Evolutionary conservation across 2,797 vertebrate genomes (phyloP), one percentile per base, ranked within the genome.

Genomic region (Pseudochirops corinnae): DNA sequence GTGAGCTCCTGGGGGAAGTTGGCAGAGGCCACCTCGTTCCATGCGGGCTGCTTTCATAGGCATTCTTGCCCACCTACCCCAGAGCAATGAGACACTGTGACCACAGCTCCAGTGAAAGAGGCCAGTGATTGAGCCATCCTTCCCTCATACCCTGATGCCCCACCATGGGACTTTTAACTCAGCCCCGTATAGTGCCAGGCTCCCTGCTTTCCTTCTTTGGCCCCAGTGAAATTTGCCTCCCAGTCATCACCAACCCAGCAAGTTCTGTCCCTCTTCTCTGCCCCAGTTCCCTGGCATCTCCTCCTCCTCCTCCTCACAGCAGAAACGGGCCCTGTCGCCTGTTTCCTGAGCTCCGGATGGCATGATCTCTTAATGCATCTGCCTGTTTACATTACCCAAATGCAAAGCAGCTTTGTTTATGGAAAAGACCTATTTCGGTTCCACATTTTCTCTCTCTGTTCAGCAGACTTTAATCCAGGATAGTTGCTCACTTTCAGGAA

Each of bases 321-420:
- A 87, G 74, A 87, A 87, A 87, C 0, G 10, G 74, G 56, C 92
- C n/a, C 7, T 0, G 92, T 91, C 53, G 91, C 62, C 91, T 10
- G 28, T 97, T 55, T 16, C 39, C 74, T 7, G 39, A 87, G 74
- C 74, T 91, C 98, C 98, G 98, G 98, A 98, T 98, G 98, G 98
- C 98, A 98, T 93, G 96, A 94, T 97, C 98, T 98, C 97, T 97
- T 96, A 96, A 97, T 95, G 97, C 98, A 98, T 98, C 98, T 98
- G 98, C 98, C 98, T 98, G 98, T 99, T 98, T 98, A 98, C 56
- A 92, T 98, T 98, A 97, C 96, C 95, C 97, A 98, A 98, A 98
- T 97, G 97, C 98, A 98, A 99, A 98, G 98, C 98, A 98, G 98
- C 98, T 98, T 99, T 99, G 98, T 99, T 98, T 98, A 98, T 98